Evolutionary conservation across 2,888 invertebrate species (phyloP), one percentile per base, ranked within the genome.

Genomic region (Folsomia manolachei): DNA sequence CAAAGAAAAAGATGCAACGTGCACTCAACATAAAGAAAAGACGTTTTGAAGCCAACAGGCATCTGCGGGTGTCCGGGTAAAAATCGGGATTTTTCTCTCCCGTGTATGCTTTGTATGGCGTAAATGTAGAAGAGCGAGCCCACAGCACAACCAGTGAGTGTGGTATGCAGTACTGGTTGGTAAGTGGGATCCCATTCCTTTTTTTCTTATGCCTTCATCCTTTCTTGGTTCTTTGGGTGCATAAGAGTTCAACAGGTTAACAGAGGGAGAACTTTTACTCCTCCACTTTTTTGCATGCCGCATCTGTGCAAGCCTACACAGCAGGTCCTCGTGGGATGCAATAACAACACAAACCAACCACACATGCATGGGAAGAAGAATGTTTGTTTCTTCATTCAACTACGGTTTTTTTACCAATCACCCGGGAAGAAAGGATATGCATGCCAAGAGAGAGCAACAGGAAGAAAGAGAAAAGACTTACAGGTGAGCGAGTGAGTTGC

Each of bases 231-330:
- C 70, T 75, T 74, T 66, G 67, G 74, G 72, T 73, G 70, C 76
- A 74, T 76, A 75, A 70, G 74, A 78, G 78, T 78, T 78, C 78
- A 78, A 78, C 78, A 78, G 78, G 78, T 78, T 78, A 78, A 77
- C 75, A 56, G 56, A 56, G 56, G 19, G 19, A 19, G 39, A 39
- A 56, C 11, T 56, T 7, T 26, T 27, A 72, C 63, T 64, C 18
- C 67, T 69, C 68, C 74, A 74, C 71, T 68, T 69, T 70, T 70
- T 72, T 61, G 63, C 71, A 70, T 68, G 72, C 68, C 67, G 71
- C 63, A 75, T 66, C 62, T 63, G 27, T 23, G 11, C n/a, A 39
- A 21, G 18, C n/a, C n/a, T n/a, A n/a, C n/a, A n/a, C n/a, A n/a
- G n/a, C n/a, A n/a, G n/a, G n/a, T 14, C 21, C 14, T 25, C n/a